Evolutionary conservation across 2,888 invertebrate species (phyloP), one percentile per base, ranked within the genome.

Genomic region (Himalopsyche tibetana): DNA sequence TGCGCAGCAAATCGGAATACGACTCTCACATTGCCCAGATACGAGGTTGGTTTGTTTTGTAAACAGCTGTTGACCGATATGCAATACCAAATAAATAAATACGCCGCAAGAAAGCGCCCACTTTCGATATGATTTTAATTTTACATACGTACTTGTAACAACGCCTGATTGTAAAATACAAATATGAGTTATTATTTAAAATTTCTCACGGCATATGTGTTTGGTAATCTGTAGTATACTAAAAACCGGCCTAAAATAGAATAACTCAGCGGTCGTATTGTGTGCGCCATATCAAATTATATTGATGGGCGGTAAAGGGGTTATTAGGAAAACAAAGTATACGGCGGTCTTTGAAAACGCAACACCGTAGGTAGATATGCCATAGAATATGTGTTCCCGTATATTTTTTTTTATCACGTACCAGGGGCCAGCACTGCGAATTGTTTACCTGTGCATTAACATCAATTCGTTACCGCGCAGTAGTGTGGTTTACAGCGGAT

Each of bases 1-100:
- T 95, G 89, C 94, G 96, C 91, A 96, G 96, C 92, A 96, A 95
- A 91, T 96, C 96, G 90, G 96, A 97, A 92, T 97, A 96, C 92
- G 97, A 97, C 92, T 95, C 96, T 85, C 97, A 97, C 92, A 97
- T 97, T 91, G 96, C 95, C 89, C 95, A 96, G 92, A 96, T 96
- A 91, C 95, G 96, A 96, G 97, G 97, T 97, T 95, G 93, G 91
- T 86, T 45, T 80, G 40, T 79, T 81, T 86, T 79, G 55, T 55
- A 56, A 80, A 51, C 80, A 51, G 51, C 80, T 51, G 80, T 51
- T 42, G 9, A 63, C 28, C 63, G 28, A 63, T 28, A 51, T 51
- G 15, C 63, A 19, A 63, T 63, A 5, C n/a, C 17, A 56, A 56
- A 55, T 55, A 63, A 28, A 74, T 74, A 74, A 74, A 12, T 74